phyloP scores from a whole-genome alignment of 2,888 invertebrate species.

The Caenorhabditis panamensis region DNA sequence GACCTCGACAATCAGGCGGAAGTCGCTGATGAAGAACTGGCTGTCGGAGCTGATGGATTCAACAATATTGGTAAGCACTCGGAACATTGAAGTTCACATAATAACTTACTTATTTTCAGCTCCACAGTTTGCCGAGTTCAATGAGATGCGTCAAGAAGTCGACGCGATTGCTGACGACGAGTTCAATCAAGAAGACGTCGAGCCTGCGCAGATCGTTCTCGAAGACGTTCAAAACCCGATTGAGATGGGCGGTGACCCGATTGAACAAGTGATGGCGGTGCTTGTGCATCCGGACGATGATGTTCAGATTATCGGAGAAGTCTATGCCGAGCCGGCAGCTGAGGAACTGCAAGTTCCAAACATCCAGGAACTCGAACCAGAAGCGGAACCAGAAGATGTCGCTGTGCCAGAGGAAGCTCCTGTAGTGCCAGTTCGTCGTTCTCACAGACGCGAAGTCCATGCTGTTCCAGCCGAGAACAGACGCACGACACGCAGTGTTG shows the following conservation, averaged over 20 bases:
- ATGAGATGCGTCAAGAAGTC: constrained; percentile 9
- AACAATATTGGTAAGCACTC: neutral
- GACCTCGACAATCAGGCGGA: neutral
- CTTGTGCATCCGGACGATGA: no score
- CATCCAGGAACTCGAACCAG: neutral
- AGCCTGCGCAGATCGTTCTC: neutral
- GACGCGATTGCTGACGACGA: neutral
- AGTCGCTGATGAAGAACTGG: neutral
- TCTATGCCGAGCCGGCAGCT: no score
- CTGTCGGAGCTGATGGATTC: neutral
- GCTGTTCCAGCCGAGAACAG: constrained; percentile 9
- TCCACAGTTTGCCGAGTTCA: constrained; percentile 9
- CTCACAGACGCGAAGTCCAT: neutral
- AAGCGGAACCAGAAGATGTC: neutral
- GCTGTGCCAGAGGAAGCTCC: neutral
- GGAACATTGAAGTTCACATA: neutral
- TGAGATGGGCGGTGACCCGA: no score
- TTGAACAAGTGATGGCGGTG: no score
- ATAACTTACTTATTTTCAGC: neutral
- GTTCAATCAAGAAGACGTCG: neutral
- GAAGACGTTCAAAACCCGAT: no score
- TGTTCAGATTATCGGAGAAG: no score
- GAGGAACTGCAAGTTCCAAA: no score
- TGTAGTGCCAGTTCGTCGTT: constrained; percentile 1
- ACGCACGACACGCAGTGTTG: constrained; percentile 14